These are phyloP conservation scores for Acipenser ruthenus DNA, from an alignment of 2,797 vertebrate genomes.

Conservation along the genomic window DNA sequence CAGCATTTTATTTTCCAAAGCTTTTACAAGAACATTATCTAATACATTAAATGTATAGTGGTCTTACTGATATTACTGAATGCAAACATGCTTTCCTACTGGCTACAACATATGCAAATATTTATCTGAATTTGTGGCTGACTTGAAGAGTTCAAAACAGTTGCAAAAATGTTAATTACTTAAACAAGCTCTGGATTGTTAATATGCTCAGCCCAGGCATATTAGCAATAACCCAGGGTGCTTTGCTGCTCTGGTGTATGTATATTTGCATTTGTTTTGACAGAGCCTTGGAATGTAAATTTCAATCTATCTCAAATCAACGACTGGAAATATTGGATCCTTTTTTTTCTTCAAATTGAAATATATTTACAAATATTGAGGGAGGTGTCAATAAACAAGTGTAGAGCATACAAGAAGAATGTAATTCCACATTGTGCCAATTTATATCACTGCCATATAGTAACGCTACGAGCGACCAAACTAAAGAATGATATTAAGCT, in stretches of 20 bases:
- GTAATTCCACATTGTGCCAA: too few species aligned
- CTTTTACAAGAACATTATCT: neutral
- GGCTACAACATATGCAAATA: slow-evolving; percentile 37
- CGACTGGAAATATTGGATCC: neutral
- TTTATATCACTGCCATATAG: too few species aligned
- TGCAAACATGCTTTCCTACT: slow-evolving; percentile 9
- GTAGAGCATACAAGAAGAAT: too few species aligned
- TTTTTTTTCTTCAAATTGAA: neutral
- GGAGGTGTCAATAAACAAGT: too few species aligned
- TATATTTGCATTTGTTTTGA: neutral
- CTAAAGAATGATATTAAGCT: too few species aligned
- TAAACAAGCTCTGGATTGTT: slow-evolving; percentile 44
- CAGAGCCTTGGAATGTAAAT: neutral
- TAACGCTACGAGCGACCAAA: too few species aligned
- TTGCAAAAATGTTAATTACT: slow-evolving; percentile 61
- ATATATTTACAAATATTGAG: too few species aligned
- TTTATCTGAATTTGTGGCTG: slow-evolving; percentile 48
- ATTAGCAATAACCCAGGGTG: slow-evolving; percentile 27
- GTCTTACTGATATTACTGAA: slow-evolving; percentile 21
- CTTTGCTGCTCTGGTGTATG: too few species aligned
- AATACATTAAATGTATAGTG: slow-evolving; percentile 6
- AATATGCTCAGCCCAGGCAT: slow-evolving; percentile 56
- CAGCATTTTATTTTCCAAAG: too few species aligned
- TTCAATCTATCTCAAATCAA: neutral
- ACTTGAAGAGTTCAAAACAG: slow-evolving; percentile 46